These are phyloP conservation scores for Arrhamphus sclerolepis DNA, from an alignment of 2,797 vertebrate species.

Conservation along the genomic window DNA sequence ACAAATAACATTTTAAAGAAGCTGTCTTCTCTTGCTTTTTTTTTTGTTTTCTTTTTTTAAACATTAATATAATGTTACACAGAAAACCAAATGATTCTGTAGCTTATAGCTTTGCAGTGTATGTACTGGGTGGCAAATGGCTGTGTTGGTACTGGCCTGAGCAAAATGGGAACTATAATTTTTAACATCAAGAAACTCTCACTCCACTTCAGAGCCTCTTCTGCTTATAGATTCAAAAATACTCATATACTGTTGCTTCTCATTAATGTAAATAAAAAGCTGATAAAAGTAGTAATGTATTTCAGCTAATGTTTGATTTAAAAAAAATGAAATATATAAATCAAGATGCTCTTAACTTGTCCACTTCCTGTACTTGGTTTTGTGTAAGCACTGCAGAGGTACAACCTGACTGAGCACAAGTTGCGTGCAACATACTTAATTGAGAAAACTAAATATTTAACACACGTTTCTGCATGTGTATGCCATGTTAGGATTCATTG, in stretches of 20 bases:
- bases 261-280: not conserved
- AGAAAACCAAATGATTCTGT: slow-evolving; percentile 1
- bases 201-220: slow-evolving; percentile 34
- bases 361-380: not conserved
- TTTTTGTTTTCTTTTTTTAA: no score
- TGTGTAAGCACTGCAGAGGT: not conserved
- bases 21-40: slow-evolving; percentile 2
- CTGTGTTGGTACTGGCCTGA: slow-evolving; percentile 54
- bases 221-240: slow-evolving; percentile 24
- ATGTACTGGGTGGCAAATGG: slow-evolving; percentile 50
- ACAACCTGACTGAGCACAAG: not conserved
- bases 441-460: not conserved
- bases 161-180: slow-evolving; percentile 53
- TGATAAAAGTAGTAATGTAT: not conserved
- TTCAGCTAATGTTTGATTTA: not conserved
- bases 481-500: not conserved
- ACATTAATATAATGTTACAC: not conserved
- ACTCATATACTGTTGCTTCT: not conserved
- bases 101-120: slow-evolving; percentile 15
- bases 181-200: slow-evolving; percentile 67
- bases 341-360: not conserved
- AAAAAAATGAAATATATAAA: no score
- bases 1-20: not conserved
- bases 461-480: not conserved
- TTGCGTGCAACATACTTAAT: not conserved